Percentiles rank a stretch among this genome's conserved stretches.
phyloP scores from a whole-genome alignment of 2,888 invertebrate species.

The Dimorphilus gyrociliatus region DNA sequence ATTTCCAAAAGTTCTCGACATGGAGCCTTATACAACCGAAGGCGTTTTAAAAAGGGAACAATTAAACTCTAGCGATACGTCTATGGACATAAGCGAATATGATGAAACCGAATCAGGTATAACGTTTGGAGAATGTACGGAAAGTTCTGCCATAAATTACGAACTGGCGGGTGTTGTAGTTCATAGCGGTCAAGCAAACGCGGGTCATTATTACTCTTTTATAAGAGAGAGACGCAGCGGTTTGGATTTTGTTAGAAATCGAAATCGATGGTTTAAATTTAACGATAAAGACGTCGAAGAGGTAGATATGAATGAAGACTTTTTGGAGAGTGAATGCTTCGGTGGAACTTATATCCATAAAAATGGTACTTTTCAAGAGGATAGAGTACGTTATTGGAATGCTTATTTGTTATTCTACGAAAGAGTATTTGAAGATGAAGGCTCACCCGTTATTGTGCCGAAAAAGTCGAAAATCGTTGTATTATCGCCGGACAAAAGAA shows the following conservation, averaged over 20 bases:
- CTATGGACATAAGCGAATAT: no score
- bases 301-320: constrained; percentile 39
- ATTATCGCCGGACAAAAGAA: neutral
- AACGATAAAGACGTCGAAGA: constrained; percentile 42
- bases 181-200: constrained; percentile 43
- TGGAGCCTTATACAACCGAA: constrained; percentile 42
- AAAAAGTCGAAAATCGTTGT: constrained; percentile 24
- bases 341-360: constrained; percentile 41
- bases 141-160: no score
- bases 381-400: constrained; percentile 42
- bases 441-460: constrained; percentile 23
- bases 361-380: constrained; percentile 37
- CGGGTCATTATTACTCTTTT: constrained; percentile 44
- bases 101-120: no score
- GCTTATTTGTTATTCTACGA: constrained; percentile 43
- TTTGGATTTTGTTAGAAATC: no score
- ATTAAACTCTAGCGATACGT: no score
- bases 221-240: constrained; percentile 39
- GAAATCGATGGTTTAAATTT: constrained; percentile 40
- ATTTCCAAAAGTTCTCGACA: constrained; percentile 42
- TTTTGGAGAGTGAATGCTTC: constrained; percentile 41
- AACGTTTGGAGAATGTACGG: no score
- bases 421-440: constrained; percentile 27
- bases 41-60: constrained; percentile 30
- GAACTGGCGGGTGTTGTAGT: constrained; percentile 43